Evolutionary conservation across 2,888 invertebrate species (phyloP), one percentile per base, ranked within the genome.

Genomic region (Apotomis betuletana): DNA sequence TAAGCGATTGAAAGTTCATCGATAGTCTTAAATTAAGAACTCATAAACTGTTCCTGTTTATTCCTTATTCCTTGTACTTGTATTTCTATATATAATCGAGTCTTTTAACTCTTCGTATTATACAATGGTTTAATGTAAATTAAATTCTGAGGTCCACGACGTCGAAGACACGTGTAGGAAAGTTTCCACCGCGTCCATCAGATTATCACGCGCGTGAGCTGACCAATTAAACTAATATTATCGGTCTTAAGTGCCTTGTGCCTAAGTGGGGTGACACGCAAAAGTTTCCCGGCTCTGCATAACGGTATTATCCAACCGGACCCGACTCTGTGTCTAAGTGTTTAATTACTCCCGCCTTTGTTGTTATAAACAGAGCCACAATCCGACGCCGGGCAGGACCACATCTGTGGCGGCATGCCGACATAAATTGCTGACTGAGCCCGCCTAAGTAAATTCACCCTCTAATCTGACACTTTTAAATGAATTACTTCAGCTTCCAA

Each of bases 401-500:
- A 81, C 89, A 88, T 88, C 84, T 88, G 88, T 76, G 85, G 83
- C 83, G 76, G 78, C 78, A 76, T 79, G 81, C 82, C 77, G 84
- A 85, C 87, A 88, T 89, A 89, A 89, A 89, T 88, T 86, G 85
- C 86, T 86, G 85, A 86, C 88, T 87, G 80, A 81, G 74, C 85
- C 82, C 81, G 82, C 86, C 87, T 88, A 87, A 88, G 86, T 85
- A 88, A 88, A 88, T 87, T 85, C 85, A 77, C 83, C 81, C 83
- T 84, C 81, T 87, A 89, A 89, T 88, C 89, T 87, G 88, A 89
- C 87, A 89, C 87, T 89, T 89, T 88, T 87, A 84, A 87, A 88
- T 86, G 85, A 84, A 88, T 88, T 87, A 86, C 84, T 83, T 79
- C 75, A 77, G 85, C 86, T 81, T 85, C 75, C 77, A 77, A 80